Conservation (phyloP, 2,888 invertebrate species). For the Drosophila multiciliata region DNA sequence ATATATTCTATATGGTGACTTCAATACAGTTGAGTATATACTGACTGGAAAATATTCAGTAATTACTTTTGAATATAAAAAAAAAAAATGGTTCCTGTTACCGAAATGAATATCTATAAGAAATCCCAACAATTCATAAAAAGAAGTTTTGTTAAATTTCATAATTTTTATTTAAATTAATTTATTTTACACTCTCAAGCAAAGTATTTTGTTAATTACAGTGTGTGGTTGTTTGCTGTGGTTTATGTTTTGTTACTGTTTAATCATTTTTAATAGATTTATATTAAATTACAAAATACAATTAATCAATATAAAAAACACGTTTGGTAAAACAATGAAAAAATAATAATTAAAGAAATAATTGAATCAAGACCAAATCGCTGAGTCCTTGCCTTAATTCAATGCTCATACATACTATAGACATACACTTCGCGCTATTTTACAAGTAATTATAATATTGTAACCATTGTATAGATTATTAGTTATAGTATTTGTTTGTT, state of each 20-base stretch:
- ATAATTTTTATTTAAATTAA: conserved; percentile 77
- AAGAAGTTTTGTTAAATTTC: conserved; percentile 50
- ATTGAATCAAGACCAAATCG: conserved; percentile 38
- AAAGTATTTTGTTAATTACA: conserved; percentile 74
- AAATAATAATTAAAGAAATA: conserved; percentile 51
- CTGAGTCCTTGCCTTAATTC: conserved; percentile 1
- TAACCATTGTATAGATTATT: conserved; percentile 58
- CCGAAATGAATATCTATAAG: neutral
- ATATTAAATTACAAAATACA: conserved; percentile 54
- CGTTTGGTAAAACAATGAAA: conserved; percentile 49
- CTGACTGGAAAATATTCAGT: neutral
- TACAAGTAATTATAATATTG: conserved; percentile 64
- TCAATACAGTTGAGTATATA: neutral
- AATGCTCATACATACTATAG: conserved; percentile 23
- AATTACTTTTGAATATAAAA: neutral
- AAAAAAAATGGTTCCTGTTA: neutral
- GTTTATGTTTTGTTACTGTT: conserved; percentile 40
- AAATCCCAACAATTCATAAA: neutral
- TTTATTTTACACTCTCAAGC: conserved; percentile 75
- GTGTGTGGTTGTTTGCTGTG: conserved; percentile 55
- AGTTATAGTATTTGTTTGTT: conserved; percentile 43
- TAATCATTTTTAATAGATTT: conserved; percentile 40
- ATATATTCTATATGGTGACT: neutral
- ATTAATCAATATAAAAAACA: conserved; percentile 50
- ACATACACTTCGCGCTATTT: conserved; percentile 61